Conservation (phyloP, 2,797 vertebrate genomes). For the Cuniculus paca region DNA sequence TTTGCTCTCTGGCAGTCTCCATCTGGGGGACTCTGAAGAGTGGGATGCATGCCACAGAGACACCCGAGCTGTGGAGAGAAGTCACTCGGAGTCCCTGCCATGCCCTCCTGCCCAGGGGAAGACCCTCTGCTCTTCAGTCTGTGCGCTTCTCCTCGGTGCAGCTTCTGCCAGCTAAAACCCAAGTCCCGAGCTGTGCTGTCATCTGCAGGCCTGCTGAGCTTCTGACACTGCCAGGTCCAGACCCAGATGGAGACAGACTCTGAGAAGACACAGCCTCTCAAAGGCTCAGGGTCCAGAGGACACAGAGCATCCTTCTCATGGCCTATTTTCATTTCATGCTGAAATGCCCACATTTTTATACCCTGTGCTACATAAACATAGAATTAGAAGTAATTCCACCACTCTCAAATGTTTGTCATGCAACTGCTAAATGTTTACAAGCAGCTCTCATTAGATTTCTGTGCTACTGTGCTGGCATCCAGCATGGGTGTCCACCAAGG, state of each 20-base stretch:
- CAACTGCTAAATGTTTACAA: background rate
- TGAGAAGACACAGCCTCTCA: background rate
- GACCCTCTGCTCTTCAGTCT: background rate
- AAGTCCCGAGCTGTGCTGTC: background rate
- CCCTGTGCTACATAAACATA: background rate
- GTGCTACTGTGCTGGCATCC: background rate
- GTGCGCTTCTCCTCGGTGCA: background rate
- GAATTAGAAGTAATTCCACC: slow-evolving; percentile 16
- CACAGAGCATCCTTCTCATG: background rate
- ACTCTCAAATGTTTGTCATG: slow-evolving; percentile 3
- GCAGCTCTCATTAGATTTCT: background rate
- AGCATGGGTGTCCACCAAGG: background rate
- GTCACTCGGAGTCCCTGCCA: background rate
- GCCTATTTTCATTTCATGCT: slow-evolving; percentile 4
- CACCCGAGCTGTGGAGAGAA: background rate
- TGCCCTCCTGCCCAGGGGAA: background rate
- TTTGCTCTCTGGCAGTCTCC: background rate
- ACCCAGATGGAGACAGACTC: no score
- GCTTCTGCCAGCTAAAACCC: background rate
- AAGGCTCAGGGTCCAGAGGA: background rate
- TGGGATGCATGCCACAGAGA: background rate
- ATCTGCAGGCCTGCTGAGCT: background rate
- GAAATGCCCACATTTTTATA: slow-evolving; percentile 3
- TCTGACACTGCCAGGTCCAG: background rate
- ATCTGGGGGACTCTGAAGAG: background rate